These are phyloP conservation scores for Teinopalpus imperialis DNA, from an alignment of 2,888 invertebrate genomes.

Conservation along the genomic window DNA sequence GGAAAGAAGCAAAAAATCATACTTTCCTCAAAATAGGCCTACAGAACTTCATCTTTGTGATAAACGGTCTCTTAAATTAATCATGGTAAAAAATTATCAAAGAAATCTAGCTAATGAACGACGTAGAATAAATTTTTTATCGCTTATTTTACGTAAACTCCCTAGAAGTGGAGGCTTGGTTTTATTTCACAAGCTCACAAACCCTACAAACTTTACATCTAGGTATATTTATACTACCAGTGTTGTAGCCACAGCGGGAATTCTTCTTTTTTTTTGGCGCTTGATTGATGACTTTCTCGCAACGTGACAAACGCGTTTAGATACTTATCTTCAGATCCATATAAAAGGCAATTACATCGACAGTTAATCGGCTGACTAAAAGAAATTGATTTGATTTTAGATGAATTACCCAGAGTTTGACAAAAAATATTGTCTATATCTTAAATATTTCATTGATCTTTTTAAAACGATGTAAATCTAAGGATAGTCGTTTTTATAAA, in stretches of 20 bases:
- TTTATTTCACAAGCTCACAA: constrained; percentile 8
- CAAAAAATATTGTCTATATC: constrained; percentile 2
- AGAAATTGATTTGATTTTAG: constrained; percentile 18
- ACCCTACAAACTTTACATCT: constrained; percentile 25
- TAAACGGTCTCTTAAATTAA: too few species aligned
- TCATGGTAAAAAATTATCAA: too few species aligned
- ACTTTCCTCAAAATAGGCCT: too few species aligned
- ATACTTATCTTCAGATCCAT: constrained; percentile 41
- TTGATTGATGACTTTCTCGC: constrained; percentile 71
- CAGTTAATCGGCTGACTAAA: constrained; percentile 38
- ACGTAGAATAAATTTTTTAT: neutral
- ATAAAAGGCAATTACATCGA: constrained; percentile 56
- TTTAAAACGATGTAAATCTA: too few species aligned
- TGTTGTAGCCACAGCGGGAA: constrained; percentile 52
- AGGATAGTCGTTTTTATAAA: neutral
- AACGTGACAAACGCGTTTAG: constrained; percentile 55
- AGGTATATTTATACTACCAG: constrained; percentile 51
- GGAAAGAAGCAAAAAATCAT: too few species aligned
- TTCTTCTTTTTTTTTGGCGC: constrained; percentile 56
- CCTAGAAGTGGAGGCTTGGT: neutral
- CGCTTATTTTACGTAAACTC: neutral
- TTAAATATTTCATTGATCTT: too few species aligned
- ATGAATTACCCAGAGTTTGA: neutral
- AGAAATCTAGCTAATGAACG: constrained; percentile 14
- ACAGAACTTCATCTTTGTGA: too few species aligned